A percentile compares a stretch with the other conserved stretches of the same genome.
Conservation (phyloP, 1,140 invertebrate genomes). For the Achroia grisella region DNA sequence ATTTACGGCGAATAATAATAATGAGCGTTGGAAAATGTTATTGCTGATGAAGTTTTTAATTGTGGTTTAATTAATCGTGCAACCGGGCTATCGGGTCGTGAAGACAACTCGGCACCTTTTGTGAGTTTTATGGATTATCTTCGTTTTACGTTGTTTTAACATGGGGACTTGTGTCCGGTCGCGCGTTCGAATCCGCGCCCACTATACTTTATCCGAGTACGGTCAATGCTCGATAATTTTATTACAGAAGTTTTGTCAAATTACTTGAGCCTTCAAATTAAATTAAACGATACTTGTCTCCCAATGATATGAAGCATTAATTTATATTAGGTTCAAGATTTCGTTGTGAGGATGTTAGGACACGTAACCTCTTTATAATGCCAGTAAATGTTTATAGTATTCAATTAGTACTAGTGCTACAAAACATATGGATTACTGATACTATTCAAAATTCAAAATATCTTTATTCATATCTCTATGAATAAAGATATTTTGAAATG, state of each 20-base stretch:
- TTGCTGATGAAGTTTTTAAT: too few species aligned
- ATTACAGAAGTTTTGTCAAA: constrained; percentile 71
- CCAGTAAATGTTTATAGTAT: too few species aligned
- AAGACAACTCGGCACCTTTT: constrained; percentile 64
- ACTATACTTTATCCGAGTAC: constrained; percentile 41
- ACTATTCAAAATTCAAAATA: too few species aligned
- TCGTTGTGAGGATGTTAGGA: not conserved
- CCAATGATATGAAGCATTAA: constrained; percentile 51
- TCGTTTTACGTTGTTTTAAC: constrained; percentile 57
- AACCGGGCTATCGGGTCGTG: constrained; percentile 28
- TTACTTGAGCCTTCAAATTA: constrained; percentile 64
- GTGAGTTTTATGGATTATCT: constrained; percentile 65
- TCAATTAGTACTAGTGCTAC: too few species aligned
- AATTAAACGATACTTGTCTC: constrained; percentile 53
- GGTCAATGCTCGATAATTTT: constrained; percentile 70
- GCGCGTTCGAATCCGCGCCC: constrained; percentile 36
- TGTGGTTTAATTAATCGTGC: constrained; percentile 11
- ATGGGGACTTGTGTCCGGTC: constrained; percentile 54
- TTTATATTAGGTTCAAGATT: constrained; percentile 32
- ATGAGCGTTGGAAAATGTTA: too few species aligned
- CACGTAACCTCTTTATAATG: too few species aligned
- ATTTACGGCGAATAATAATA: too few species aligned
- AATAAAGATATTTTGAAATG: too few species aligned
- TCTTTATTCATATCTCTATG: too few species aligned
- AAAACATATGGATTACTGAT: too few species aligned